These are phyloP conservation scores for Ephestia elutella DNA, from an alignment of 1,140 invertebrate species.

Conservation along the genomic window DNA sequence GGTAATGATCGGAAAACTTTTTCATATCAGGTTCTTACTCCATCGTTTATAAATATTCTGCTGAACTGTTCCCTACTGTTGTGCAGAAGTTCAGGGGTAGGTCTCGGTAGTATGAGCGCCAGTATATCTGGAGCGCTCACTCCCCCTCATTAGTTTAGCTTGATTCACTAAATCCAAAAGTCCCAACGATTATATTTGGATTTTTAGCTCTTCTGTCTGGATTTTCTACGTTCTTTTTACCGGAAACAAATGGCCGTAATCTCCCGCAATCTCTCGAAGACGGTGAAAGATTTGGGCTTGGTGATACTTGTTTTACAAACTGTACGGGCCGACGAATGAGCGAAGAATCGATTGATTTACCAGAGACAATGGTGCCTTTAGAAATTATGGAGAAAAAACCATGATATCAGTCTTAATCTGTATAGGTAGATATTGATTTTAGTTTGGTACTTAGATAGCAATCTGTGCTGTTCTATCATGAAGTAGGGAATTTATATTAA, in stretches of 20 bases:
- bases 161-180: conserved; percentile 78
- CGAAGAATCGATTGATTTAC: conserved; percentile 71
- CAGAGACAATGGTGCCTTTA: conserved; percentile 63
- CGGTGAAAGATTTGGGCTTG: conserved; percentile 87
- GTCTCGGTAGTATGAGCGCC: conserved; percentile 90
- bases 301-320: conserved; percentile 87
- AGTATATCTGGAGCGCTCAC: conserved; percentile 88
- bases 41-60: conserved; percentile 91
- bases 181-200: conserved; percentile 86
- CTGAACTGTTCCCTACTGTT: conserved; percentile 90
- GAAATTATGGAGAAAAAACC: conserved; percentile 51
- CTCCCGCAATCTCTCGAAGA: conserved; percentile 88
- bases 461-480: no score
- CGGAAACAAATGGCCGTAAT: conserved; percentile 87
- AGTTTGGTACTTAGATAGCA: no score
- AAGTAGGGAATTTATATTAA: no score
- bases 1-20: conserved; percentile 86
- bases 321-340: conserved; percentile 87
- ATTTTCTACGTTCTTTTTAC: conserved; percentile 83
- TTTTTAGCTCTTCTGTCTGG: conserved; percentile 83
- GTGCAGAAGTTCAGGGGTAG: conserved; percentile 89
- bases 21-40: conserved; percentile 89
- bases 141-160: conserved; percentile 83
- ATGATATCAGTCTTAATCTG: conserved; percentile 14
- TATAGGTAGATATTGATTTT: no score